Evolutionary conservation across 2,888 invertebrate genomes (phyloP).

Genomic region (Gibbula magus): DNA sequence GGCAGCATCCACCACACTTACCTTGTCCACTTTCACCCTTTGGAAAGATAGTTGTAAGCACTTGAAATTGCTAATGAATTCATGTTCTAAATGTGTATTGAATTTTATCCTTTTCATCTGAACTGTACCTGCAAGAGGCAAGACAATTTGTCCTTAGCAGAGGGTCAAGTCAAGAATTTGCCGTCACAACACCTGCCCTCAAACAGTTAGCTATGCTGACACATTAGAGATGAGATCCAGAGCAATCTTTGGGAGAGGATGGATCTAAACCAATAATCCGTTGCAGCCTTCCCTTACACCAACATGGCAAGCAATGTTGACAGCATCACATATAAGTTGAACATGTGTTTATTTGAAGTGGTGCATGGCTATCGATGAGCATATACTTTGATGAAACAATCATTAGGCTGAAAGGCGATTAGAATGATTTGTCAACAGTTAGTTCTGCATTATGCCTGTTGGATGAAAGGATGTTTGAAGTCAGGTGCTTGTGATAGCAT

Average conservation of each 20-base stretch:
- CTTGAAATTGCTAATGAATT: slow-evolving; percentile 99
- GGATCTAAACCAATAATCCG: neutral
- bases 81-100: slow-evolving; percentile 98
- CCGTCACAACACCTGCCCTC: neutral
- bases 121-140: slow-evolving; percentile 73
- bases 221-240: too few relatives aligned
- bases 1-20: slow-evolving; percentile 76
- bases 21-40: slow-evolving; percentile 98
- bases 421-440: too few relatives aligned
- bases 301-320: neutral
- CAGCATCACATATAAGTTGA: too few relatives aligned
- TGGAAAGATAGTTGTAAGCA: slow-evolving; percentile 96
- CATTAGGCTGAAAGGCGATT: too few relatives aligned
- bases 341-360: too few relatives aligned
- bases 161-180: neutral
- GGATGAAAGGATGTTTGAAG: neutral
- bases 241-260: too few relatives aligned
- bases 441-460: too few relatives aligned
- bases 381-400: too few relatives aligned
- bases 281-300: neutral
- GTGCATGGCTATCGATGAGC: too few relatives aligned
- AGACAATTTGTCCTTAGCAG: slow-evolving; percentile 30
- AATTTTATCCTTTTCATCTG: slow-evolving; percentile 95
- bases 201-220: neutral
- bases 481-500: slow-evolving; percentile 9